A percentile compares a stretch with the other conserved stretches of the same genome.
Evolutionary conservation across 2,888 invertebrate species (phyloP).

Genomic region (Drosophila anomelani): DNA sequence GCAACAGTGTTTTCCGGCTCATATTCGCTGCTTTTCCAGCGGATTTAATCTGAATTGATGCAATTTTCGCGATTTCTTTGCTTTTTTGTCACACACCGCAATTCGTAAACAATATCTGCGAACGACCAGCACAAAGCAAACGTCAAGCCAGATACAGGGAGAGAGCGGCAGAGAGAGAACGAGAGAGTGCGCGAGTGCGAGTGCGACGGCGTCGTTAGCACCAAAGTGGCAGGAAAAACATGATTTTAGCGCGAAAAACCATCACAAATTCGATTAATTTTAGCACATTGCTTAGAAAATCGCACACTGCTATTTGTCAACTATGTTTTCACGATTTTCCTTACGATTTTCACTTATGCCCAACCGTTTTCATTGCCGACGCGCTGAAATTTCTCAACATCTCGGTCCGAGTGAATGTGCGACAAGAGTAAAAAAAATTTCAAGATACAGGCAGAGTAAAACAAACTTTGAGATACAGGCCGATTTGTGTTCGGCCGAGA

Average conservation of each 20-base stretch:
- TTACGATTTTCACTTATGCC: slow-evolving; percentile 9
- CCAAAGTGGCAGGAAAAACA: slow-evolving; percentile 24
- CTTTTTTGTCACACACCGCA: slow-evolving; percentile 68
- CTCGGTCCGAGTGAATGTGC: slow-evolving; percentile 11
- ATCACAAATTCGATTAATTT: background rate
- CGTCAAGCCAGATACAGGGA: slow-evolving; percentile 49
- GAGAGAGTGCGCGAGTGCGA: slow-evolving; percentile 6
- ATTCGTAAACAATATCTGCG: slow-evolving; percentile 70
- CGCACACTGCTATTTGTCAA: slow-evolving; percentile 9
- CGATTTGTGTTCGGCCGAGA: slow-evolving; percentile 6
- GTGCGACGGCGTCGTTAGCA: slow-evolving; percentile 39
- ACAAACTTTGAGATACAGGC: slow-evolving; percentile 10
- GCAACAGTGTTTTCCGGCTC: slow-evolving; percentile 25
- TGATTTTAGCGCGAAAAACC: slow-evolving; percentile 8
- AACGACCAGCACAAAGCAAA: slow-evolving; percentile 30
- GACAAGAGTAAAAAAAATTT: slow-evolving; percentile 17
- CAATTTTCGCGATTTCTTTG: slow-evolving; percentile 51
- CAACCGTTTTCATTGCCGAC: slow-evolving; percentile 9
- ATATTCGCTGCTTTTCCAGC: slow-evolving; percentile 39
- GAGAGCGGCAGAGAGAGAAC: slow-evolving; percentile 24
- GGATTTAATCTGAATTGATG: slow-evolving; percentile 57
- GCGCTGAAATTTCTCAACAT: slow-evolving; percentile 14
- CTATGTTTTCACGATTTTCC: slow-evolving; percentile 9
- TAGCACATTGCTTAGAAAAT: slow-evolving; percentile 1
- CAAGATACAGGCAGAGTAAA: slow-evolving; percentile 13